Base-by-base conservation (phyloP, 2,113 vertebrate genomes). In the Ciconia boyciana region DNA sequence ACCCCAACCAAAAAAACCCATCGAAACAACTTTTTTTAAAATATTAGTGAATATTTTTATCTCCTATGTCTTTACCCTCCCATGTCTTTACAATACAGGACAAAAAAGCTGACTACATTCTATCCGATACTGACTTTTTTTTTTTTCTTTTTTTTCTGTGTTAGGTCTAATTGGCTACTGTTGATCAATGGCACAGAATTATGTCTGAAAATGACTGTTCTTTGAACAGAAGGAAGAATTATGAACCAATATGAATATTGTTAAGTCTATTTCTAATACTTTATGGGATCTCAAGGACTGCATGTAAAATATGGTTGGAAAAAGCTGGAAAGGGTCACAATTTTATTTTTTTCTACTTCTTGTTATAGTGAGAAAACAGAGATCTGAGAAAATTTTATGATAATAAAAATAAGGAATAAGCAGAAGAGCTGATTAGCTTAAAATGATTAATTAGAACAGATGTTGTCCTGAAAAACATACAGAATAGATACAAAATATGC, bases 1-100 rank as follows among this genome's bases (percentile, higher is more conserved):
- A 46, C 10, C 0, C 1, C 20, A 52, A 58, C 0, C 0, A 16
- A 49, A 58, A 4, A 69, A 39, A 1, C 4, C 3, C 7, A 58
- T 29, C 0, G 1, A 60, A 78, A 31, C 2, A 48, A 18, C 10
- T 36, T 79, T 13, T 41, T 41, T 44, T 0, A 28, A 66, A 68
- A 79, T 51, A 26, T 4, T 32, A 49, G 9, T 60, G 13, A n/a
- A 8, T 11, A 19, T 34, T 83, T 96, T 92, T 60, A 34, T 8
- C 1, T 44, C 8, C 4, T 21, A 3, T 49, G 10, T 72, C 11
- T 60, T 72, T 54, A 55, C 2, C 6, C 5, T 64, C 14, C 18
- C 36, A 11, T 21, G 7, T 55, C 19, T 64, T 82, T 71, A 24
- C 6, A 26, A 46, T 29, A 61, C 0, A 57, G n/a, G 19, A 64